Evolutionary conservation across 1,140 invertebrate species (phyloP).

Genomic region (Eueides isabella): DNA sequence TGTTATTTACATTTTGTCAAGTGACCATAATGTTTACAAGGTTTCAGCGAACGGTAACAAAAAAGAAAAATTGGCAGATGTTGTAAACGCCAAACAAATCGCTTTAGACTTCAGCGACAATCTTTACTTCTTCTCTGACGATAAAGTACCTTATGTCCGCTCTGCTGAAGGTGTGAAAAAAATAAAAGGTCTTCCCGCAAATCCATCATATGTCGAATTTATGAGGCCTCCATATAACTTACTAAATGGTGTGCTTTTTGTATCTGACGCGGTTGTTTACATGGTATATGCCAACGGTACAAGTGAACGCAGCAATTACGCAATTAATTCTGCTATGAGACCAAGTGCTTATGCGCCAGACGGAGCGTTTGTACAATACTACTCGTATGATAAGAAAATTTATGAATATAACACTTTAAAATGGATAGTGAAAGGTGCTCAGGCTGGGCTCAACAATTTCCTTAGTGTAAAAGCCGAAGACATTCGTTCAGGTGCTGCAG

Average conservation of each 20-base stretch:
- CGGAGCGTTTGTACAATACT: conserved; percentile 56
- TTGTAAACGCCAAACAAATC: conserved; percentile 54
- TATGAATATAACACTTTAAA: conserved; percentile 49
- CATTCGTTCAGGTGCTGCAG: too few species aligned
- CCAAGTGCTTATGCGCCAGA: conserved; percentile 60
- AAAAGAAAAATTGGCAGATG: conserved; percentile 53
- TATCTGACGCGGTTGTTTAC: conserved; percentile 48
- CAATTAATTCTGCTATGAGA: conserved; percentile 39
- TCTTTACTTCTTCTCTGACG: conserved; percentile 51
- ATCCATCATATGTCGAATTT: conserved; percentile 41
- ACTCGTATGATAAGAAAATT: conserved; percentile 59
- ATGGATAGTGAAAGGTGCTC: too few species aligned
- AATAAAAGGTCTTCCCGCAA: conserved; percentile 49
- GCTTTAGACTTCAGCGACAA: conserved; percentile 58
- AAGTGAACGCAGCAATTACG: conserved; percentile 37
- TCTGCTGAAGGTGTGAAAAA: conserved; percentile 47
- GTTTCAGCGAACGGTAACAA: conserved; percentile 55
- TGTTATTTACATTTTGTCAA: conserved; percentile 56
- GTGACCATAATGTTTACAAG: conserved; percentile 55
- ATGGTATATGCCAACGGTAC: conserved; percentile 50
- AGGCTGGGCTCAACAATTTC: too few species aligned
- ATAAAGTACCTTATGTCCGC: conserved; percentile 50
- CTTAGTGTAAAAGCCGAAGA: too few species aligned
- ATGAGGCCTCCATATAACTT: conserved; percentile 54
- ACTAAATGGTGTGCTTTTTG: conserved; percentile 45